These are phyloP conservation scores for Oscheius sp. DNA, from an alignment of 2,888 invertebrate species.

Conservation along the genomic window DNA sequence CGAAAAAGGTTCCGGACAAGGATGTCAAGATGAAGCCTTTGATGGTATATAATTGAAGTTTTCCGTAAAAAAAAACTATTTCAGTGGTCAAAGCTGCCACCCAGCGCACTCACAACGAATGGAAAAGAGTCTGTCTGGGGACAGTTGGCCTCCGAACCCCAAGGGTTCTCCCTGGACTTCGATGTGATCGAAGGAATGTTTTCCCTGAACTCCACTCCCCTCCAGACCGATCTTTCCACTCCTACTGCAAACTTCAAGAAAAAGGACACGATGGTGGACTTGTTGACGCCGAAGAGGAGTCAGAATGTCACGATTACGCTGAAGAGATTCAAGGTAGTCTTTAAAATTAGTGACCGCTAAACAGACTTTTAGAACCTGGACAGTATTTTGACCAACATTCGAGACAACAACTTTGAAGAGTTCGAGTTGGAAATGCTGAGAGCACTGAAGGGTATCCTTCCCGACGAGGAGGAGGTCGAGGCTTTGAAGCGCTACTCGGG, in stretches of 20 bases:
- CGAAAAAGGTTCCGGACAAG: conserved; percentile 43
- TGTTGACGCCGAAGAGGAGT: conserved; percentile 54
- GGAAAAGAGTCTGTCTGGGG: conserved; percentile 38
- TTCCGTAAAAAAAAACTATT: background rate
- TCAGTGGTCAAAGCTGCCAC: conserved; percentile 40
- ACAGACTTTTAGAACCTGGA: conserved; percentile 31
- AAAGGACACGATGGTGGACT: conserved; percentile 42
- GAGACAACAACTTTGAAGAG: conserved; percentile 41
- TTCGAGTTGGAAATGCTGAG: conserved; percentile 49
- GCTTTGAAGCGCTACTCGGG: conserved; percentile 56
- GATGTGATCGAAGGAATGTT: conserved; percentile 40
- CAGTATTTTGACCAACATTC: conserved; percentile 11
- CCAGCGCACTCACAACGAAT: conserved; percentile 18
- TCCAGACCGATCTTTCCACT: conserved; percentile 7
- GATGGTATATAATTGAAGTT: conserved; percentile 21
- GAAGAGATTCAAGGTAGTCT: conserved; percentile 54
- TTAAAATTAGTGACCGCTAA: background rate
- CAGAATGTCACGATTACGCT: conserved; percentile 59
- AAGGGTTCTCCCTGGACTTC: conserved; percentile 35
- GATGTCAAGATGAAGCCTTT: conserved; percentile 49
- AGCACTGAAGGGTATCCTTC: conserved; percentile 48
- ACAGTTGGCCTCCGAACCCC: conserved; percentile 28
- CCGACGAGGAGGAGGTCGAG: conserved; percentile 52
- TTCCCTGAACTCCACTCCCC: conserved; percentile 4
- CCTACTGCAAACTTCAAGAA: conserved; percentile 10